A percentile compares a stretch with the other conserved stretches of the same genome.
Conservation (phyloP, 2,888 invertebrate species). For the Minunthozetes semirufus region DNA sequence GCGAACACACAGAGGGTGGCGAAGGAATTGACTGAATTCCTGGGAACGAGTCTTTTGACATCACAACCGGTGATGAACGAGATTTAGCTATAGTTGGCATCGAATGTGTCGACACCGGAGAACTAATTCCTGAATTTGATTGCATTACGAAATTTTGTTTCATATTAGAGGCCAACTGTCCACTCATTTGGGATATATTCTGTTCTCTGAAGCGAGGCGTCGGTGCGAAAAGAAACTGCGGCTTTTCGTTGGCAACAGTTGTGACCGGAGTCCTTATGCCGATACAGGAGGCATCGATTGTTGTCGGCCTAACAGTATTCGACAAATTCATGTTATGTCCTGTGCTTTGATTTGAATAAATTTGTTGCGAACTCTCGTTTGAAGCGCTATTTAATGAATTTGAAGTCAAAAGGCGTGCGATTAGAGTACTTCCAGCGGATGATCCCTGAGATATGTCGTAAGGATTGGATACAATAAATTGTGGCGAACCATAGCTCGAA, state of each 20-base stretch:
- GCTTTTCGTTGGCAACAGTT: conserved; percentile 8
- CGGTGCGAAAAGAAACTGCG: not conserved
- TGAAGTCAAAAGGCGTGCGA: conserved; percentile 10
- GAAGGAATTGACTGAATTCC: not conserved
- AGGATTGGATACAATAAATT: conserved; percentile 1
- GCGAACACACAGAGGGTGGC: conserved; percentile 11
- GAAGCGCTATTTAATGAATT: conserved; percentile 5
- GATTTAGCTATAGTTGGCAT: conserved; percentile 5
- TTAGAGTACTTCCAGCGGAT: conserved; percentile 4
- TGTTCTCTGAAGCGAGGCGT: not conserved
- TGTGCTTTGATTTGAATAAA: conserved; percentile 27
- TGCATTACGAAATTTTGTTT: conserved; percentile 18
- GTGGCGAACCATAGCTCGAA: not conserved
- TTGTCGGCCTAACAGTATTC: not conserved
- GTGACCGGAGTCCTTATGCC: conserved; percentile 12
- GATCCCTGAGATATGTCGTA: conserved; percentile 12
- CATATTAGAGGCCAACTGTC: not conserved
- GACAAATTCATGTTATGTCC: not conserved
- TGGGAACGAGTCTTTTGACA: not conserved
- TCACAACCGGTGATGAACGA: not conserved
- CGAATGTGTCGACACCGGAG: not conserved
- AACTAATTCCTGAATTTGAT: not conserved
- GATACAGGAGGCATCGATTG: conserved; percentile 16
- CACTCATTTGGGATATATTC: not conserved
- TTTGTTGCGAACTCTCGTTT: not conserved